Evolutionary conservation across 1,140 invertebrate genomes (phyloP).

Genomic region (Bactericera cockerelli): DNA sequence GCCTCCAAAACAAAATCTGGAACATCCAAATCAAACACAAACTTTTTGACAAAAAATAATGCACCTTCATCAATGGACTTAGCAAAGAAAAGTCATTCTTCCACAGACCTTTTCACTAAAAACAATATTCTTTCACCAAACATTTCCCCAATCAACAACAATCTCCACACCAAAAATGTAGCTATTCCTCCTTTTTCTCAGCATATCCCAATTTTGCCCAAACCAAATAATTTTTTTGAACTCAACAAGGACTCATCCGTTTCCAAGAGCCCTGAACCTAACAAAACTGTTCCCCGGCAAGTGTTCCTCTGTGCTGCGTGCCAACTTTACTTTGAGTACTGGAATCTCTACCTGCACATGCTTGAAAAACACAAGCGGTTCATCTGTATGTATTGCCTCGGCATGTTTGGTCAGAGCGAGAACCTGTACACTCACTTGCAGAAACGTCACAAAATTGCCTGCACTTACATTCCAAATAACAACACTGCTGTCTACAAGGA

Average conservation of each 20-base stretch:
- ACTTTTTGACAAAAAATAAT: too few species aligned
- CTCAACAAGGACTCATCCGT: neutral
- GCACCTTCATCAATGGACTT: too few species aligned
- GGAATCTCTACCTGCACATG: conserved; percentile 69
- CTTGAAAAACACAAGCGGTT: conserved; percentile 55
- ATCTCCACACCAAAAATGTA: neutral
- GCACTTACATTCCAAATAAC: conserved; percentile 37
- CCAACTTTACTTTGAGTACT: conserved; percentile 62
- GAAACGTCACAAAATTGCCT: conserved; percentile 53
- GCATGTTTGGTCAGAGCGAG: conserved; percentile 60
- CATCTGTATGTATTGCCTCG: conserved; percentile 61
- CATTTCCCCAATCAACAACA: neutral
- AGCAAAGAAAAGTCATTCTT: too few species aligned
- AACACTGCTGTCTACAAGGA: conserved; percentile 44
- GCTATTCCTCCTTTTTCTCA: too few species aligned
- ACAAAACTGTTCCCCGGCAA: conserved; percentile 48
- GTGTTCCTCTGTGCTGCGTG: conserved; percentile 62
- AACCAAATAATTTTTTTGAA: neutral
- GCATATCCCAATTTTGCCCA: neutral
- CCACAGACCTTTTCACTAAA: too few species aligned
- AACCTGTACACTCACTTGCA: conserved; percentile 54
- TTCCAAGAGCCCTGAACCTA: conserved; percentile 28
- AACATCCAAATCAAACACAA: too few species aligned
- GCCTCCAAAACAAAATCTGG: too few species aligned
- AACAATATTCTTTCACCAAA: neutral